These are phyloP conservation scores for Battus philenor DNA, from an alignment of 1,140 invertebrate genomes.

Conservation along the genomic window DNA sequence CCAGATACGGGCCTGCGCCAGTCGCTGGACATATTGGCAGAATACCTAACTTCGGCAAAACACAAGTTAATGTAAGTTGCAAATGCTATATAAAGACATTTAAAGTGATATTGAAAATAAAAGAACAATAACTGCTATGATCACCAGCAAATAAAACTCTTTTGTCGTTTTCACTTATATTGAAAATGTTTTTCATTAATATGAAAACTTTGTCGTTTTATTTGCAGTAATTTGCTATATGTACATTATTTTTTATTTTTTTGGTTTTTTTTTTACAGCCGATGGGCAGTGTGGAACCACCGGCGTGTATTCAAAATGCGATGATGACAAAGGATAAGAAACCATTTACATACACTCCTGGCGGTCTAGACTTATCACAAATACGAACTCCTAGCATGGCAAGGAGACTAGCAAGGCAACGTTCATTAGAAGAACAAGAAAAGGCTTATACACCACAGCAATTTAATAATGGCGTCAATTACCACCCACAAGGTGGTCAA, in stretches of 20 bases:
- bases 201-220: no score
- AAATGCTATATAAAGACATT: no score
- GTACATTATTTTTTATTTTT: no score
- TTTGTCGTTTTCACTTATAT: no score
- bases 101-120: no score
- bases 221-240: no score
- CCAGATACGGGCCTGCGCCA: constrained; percentile 59
- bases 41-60: constrained; percentile 66
- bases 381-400: constrained; percentile 93
- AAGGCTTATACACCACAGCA: constrained; percentile 65
- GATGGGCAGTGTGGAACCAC: constrained; percentile 80
- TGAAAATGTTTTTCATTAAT: no score
- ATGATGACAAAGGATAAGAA: constrained; percentile 97
- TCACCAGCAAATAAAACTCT: no score
- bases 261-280: constrained; percentile 54
- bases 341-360: constrained; percentile 95
- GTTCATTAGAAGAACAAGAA: constrained; percentile 73
- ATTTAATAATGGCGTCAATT: constrained; percentile 47
- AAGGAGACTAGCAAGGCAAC: constrained; percentile 81
- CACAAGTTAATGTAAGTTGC: constrained; percentile 61
- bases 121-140: no score
- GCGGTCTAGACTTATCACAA: constrained; percentile 92
- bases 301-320: constrained; percentile 92
- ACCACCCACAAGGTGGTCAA: constrained; percentile 72
- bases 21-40: constrained; percentile 58